These are phyloP conservation scores for Odontamblyopus lacepedii DNA, from an alignment of 2,797 vertebrate genomes.

Conservation along the genomic window DNA sequence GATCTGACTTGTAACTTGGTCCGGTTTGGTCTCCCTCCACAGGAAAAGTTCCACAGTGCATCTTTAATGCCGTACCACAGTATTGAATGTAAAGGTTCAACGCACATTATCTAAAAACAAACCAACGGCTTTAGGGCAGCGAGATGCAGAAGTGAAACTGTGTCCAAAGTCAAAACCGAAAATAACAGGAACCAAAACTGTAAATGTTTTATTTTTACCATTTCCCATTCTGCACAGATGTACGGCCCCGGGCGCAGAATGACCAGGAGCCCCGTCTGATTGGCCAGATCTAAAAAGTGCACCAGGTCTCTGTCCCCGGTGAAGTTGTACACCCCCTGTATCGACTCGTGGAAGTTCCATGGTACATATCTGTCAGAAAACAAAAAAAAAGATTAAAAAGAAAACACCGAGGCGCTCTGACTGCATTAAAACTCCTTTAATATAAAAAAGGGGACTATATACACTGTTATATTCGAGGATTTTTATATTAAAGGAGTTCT, in stretches of 20 bases:
- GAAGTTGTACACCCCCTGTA: constrained; percentile 86
- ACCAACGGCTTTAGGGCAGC: not conserved
- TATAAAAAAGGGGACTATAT: no score
- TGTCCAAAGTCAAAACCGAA: not conserved
- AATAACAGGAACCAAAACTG: not conserved
- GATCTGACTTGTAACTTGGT: no score
- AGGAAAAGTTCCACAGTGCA: no score
- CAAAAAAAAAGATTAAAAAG: no score
- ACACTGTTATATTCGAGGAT: no score
- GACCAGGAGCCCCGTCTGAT: constrained; percentile 87
- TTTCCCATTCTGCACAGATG: constrained; percentile 99
- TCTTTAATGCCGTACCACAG: no score
- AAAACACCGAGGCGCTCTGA: no score
- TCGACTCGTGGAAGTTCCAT: constrained; percentile 93
- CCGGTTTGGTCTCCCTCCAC: no score
- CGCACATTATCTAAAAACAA: not conserved
- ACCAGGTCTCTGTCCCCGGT: constrained; percentile 84
- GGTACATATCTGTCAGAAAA: constrained; percentile 84
- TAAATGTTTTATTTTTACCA: constrained; percentile 87
- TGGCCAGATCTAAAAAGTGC: constrained; percentile 87
- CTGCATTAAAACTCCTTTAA: no score
- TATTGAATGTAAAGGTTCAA: no score
- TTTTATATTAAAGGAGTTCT: no score
- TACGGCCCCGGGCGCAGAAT: constrained; percentile 96
- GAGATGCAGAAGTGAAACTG: not conserved